Percentiles rank a stretch among this genome's conserved stretches.
phyloP scores from a whole-genome alignment of 2,888 invertebrate genomes.

The Hololepta plana region DNA sequence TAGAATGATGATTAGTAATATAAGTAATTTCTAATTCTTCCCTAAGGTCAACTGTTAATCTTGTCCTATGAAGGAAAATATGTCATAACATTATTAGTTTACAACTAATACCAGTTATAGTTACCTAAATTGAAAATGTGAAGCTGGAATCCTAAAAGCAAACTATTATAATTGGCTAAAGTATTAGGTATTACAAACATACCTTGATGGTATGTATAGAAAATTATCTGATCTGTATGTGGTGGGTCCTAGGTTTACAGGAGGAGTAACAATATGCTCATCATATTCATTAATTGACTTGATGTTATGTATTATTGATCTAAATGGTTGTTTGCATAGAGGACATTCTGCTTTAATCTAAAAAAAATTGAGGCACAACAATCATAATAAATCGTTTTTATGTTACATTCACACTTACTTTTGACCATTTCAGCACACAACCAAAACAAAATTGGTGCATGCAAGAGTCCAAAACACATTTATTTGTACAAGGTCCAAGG shows the following conservation, averaged over 20 bases:
- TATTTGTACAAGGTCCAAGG: constrained; percentile 67
- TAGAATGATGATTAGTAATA: no score
- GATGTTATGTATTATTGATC: constrained; percentile 83
- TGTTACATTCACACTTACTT: constrained; percentile 31
- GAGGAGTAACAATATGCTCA: constrained; percentile 54
- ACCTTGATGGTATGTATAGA: no score
- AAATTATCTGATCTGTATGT: no score
- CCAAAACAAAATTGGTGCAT: constrained; percentile 89
- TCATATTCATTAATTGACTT: constrained; percentile 76
- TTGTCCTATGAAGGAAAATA: constrained; percentile 39
- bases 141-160: no score
- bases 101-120: neutral
- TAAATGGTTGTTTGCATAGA: constrained; percentile 81
- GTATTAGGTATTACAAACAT: no score
- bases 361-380: neutral
- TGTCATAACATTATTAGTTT: constrained; percentile 1
- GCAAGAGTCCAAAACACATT: constrained; percentile 83
- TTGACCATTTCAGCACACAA: constrained; percentile 87
- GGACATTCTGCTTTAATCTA: constrained; percentile 88
- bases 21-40: constrained; percentile 40
- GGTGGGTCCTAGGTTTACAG: no score
- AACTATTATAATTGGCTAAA: no score
- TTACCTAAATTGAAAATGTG: constrained; percentile 25
- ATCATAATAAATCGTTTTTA: neutral
- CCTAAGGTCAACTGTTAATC: constrained; percentile 41